phyloP scores from a whole-genome alignment of 1,140 invertebrate genomes.

The Drosophila micromelanica region DNA sequence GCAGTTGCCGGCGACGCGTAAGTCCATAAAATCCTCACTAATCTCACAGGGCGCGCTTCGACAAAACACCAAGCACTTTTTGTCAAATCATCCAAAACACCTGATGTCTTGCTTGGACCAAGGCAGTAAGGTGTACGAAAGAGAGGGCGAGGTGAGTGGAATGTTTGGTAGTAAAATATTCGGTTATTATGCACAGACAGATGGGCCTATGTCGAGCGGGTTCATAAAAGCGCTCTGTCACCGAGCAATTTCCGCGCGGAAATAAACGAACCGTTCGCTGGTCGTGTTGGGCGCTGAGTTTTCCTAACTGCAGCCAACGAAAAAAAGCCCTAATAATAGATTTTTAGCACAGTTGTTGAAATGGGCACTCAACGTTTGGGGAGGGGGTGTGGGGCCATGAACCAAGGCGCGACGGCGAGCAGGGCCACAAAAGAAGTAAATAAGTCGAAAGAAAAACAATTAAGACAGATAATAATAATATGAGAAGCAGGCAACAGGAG shows the following conservation, averaged over 20 bases:
- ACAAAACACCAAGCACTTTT: conserved; percentile 79
- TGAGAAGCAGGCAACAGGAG: conserved; percentile 57
- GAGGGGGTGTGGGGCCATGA: background rate
- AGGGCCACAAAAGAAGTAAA: conserved; percentile 50
- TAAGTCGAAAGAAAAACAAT: conserved; percentile 80
- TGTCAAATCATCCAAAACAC: conserved; percentile 79
- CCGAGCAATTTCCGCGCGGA: conserved; percentile 70
- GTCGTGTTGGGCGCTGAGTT: background rate
- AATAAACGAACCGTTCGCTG: conserved; percentile 59
- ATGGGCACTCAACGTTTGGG: conserved; percentile 39
- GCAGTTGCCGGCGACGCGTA: conserved; percentile 56
- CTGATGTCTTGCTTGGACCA: conserved; percentile 73
- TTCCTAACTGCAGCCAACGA: background rate
- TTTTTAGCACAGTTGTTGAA: conserved; percentile 72
- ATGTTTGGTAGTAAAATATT: conserved; percentile 29
- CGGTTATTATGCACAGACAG: conserved; percentile 53
- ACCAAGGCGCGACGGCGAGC: background rate
- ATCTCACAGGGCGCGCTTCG: conserved; percentile 71
- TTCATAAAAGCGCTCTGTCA: conserved; percentile 78
- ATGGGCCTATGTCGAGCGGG: conserved; percentile 57
- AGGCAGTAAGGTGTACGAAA: conserved; percentile 27
- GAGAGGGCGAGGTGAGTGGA: no score
- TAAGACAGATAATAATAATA: conserved; percentile 81
- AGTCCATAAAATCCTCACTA: conserved; percentile 82
- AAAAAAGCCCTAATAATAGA: conserved; percentile 65